Evolutionary conservation across 2,113 vertebrate genomes (phyloP), one percentile per base, ranked within the genome.

Genomic region (Stegastes partitus): DNA sequence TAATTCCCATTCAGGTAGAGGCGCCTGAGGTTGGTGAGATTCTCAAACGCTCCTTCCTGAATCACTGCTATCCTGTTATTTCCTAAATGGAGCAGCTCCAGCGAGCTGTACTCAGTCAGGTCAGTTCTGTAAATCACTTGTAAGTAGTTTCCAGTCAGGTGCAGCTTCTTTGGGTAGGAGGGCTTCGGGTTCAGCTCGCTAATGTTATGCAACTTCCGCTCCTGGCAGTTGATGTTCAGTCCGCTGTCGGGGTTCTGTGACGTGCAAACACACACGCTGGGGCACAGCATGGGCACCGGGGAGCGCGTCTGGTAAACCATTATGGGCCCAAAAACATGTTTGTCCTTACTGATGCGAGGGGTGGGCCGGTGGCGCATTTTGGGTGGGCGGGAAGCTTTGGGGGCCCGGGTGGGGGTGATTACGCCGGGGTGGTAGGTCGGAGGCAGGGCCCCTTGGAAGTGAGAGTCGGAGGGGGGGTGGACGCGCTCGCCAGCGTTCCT

Each of bases 291-390:
- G 67, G 97, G 97, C 70, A 98, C 94, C 0, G 98, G 97, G 44
- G 98, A 98, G 70, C 98, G 97, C 3, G 97, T 99, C 93, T 99
- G 98, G 88, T 98, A 99, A 75, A 99, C 98, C 98, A 99, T 99
- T 49, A 99, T 99, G 0, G 98, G 98, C 61, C 98, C 98, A 2
- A 99, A 99, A 70, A 98, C 98, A 62, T 99, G 97, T 53, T 96
- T 95, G 93, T 98, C 97, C 92, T 97, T 98, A 0, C 96, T 94
- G 51, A 98, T 95, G 70, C 97, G 94, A 3, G 98, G 96, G 0
- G 98, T 99, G 34, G 98, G 96, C n/a, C 97, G 96, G 85, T 96
- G 96, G 88, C 97, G 95, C 59, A 95, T 96, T 93, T 97, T 99
- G 63, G 98, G 97, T 0, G 97, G 96, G 15, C 98, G 94, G 66